Conservation (phyloP, 2,797 vertebrate genomes). For the Clarias fuscus region DNA sequence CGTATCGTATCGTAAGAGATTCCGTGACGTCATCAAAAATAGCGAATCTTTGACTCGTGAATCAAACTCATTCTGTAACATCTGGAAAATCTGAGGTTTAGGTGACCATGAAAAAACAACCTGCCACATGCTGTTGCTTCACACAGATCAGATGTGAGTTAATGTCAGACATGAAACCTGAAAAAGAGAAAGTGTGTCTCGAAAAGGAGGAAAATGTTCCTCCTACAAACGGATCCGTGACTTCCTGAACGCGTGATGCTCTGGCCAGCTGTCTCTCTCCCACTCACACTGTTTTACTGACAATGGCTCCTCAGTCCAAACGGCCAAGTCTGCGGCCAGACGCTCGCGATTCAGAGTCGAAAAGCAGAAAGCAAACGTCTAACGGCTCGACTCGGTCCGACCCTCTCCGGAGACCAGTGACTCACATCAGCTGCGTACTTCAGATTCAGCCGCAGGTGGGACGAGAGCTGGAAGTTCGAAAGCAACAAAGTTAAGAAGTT, state of each 20-base stretch:
- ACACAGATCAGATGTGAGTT: not conserved
- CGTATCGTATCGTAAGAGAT: not conserved
- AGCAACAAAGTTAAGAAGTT: not conserved
- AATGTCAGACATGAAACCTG: not conserved
- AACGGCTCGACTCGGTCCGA: not conserved
- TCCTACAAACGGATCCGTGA: not conserved
- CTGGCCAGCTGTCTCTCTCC: not conserved
- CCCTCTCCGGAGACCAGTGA: not conserved
- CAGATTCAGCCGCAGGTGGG: not conserved
- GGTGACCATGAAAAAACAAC: not conserved
- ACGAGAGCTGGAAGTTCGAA: not conserved
- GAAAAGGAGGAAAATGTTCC: not conserved
- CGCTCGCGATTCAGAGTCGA: conserved; percentile 6
- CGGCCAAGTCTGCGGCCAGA: not conserved
- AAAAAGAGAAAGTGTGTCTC: not conserved
- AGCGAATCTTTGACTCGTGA: not conserved
- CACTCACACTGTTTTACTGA: conserved; percentile 14
- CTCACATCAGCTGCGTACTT: not conserved
- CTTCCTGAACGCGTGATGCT: not conserved
- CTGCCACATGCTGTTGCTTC: not conserved
- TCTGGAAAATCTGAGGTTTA: not conserved
- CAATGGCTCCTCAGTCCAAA: conserved; percentile 10
- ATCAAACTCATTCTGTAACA: not conserved
- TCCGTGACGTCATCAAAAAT: not conserved
- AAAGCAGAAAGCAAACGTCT: not conserved